Evolutionary conservation across 2,797 vertebrate species (phyloP).

Genomic region (Triplophysa yarkandensis): DNA sequence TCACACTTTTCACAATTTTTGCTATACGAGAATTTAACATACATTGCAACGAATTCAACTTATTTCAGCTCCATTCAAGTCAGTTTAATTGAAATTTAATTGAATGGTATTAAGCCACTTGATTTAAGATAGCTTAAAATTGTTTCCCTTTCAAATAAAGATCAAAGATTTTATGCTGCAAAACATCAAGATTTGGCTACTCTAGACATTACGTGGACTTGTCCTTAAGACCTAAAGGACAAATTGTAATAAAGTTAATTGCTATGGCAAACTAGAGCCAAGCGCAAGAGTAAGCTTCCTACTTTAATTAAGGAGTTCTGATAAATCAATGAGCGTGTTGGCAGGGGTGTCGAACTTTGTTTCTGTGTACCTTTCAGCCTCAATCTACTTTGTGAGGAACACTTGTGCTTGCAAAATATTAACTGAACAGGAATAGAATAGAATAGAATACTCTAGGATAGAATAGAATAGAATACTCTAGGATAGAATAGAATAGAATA

Average conservation of each 20-base stretch:
- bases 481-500: too few species aligned
- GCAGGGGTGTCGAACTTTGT: background rate
- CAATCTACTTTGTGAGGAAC: too few species aligned
- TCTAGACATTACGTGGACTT: constrained; percentile 8
- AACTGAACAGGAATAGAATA: too few species aligned
- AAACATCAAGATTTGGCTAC: constrained; percentile 2
- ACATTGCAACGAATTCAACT: too few species aligned
- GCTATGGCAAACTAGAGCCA: constrained; percentile 9
- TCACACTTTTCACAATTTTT: too few species aligned
- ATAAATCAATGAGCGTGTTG: background rate
- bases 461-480: too few species aligned
- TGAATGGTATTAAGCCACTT: too few species aligned
- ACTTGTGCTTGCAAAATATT: background rate
- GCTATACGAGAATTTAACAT: too few species aligned
- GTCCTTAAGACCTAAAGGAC: constrained; percentile 1
- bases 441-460: too few species aligned
- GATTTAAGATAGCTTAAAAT: background rate
- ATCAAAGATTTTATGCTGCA: background rate
- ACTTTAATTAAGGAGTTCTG: background rate
- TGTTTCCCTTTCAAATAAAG: too few species aligned
- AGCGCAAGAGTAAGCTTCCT: background rate
- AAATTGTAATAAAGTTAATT: constrained; percentile 29
- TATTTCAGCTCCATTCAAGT: too few species aligned
- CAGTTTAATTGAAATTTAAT: too few species aligned
- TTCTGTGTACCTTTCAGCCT: background rate